Percentiles rank a stretch among this genome's conserved stretches.
Conservation (phyloP, 2,797 vertebrate genomes). For the Syndactyla subalaris region DNA sequence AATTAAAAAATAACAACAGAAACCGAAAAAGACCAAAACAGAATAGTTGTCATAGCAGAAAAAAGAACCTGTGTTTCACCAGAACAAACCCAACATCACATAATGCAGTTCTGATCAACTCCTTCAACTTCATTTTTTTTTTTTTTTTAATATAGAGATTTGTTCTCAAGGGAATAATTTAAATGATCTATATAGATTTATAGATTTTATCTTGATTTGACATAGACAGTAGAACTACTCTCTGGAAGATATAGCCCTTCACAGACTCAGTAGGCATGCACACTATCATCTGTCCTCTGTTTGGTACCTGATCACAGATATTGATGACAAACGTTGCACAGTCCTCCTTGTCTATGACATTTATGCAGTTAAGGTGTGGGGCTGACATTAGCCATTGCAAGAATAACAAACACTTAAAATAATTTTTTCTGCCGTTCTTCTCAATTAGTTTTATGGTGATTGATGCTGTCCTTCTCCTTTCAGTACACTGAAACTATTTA, state of each 20-base stretch:
- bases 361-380: not conserved
- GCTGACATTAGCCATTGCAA: not conserved
- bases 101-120: not conserved
- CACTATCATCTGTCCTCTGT: not conserved
- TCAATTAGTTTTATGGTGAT: not conserved
- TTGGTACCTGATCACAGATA: not conserved
- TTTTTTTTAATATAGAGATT: not conserved
- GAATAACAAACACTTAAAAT: not conserved
- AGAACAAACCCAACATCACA: not conserved
- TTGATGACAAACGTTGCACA: not conserved
- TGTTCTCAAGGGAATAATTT: not conserved
- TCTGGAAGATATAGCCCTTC: not conserved
- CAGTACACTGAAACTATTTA: not conserved
- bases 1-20: not conserved
- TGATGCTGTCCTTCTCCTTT: not conserved
- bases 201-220: not conserved
- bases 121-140: not conserved
- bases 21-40: not conserved
- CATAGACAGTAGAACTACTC: not conserved
- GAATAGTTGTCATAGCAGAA: not conserved
- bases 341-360: not conserved
- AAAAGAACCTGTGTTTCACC: not conserved
- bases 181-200: not conserved
- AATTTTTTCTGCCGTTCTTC: not conserved
- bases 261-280: not conserved